Evolutionary conservation across 2,888 invertebrate genomes (phyloP).

Genomic region (Orgyia antiqua): DNA sequence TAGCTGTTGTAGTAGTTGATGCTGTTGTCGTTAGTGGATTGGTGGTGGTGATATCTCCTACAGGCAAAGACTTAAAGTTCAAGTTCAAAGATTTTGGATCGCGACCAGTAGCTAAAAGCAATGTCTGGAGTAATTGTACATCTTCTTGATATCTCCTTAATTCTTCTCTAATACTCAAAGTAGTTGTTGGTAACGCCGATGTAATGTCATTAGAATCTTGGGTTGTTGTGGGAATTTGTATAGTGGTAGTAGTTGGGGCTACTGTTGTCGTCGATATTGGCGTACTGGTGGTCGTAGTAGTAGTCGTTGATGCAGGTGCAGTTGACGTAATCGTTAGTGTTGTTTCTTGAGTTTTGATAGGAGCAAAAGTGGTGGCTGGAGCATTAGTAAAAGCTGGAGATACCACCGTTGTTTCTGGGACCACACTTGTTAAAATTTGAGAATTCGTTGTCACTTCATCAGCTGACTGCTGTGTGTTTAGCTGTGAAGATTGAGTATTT

Average conservation of each 20-base stretch:
- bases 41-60: constrained; percentile 26
- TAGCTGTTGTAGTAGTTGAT: constrained; percentile 25
- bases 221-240: constrained; percentile 17
- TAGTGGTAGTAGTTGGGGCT: constrained; percentile 13
- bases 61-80: constrained; percentile 29
- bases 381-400: constrained; percentile 27
- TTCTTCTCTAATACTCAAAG: constrained; percentile 42
- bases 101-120: constrained; percentile 52
- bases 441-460: constrained; percentile 34
- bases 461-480: constrained; percentile 35
- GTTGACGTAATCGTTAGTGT: constrained; percentile 23
- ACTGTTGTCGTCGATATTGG: constrained; percentile 7
- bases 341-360: constrained; percentile 30
- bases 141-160: constrained; percentile 51
- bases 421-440: constrained; percentile 19
- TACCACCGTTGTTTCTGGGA: constrained; percentile 21
- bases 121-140: constrained; percentile 38
- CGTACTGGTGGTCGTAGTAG: constrained; percentile 12
- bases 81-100: constrained; percentile 58
- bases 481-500: constrained; percentile 48
- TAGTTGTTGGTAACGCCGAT: constrained; percentile 22
- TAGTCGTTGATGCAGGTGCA: constrained; percentile 25
- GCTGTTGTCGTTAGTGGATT: constrained; percentile 15
- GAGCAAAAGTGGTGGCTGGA: constrained; percentile 27
- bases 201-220: constrained; percentile 27